Conservation (phyloP, 2,797 vertebrate genomes). For the Mormyrops attenuatus region DNA sequence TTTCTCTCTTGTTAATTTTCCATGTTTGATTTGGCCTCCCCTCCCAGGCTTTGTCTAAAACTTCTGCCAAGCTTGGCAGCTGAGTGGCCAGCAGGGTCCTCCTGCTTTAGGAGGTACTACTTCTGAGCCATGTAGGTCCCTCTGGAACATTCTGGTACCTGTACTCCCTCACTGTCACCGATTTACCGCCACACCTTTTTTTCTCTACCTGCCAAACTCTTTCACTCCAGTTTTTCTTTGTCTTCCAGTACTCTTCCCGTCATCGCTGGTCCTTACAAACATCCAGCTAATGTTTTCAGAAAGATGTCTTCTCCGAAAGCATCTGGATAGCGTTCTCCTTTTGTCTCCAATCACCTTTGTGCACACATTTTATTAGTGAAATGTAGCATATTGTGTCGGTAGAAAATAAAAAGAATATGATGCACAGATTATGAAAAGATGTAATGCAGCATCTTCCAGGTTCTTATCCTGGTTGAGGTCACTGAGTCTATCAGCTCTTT, state of each 20-base stretch:
- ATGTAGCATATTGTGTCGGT: neutral
- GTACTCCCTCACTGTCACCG: neutral
- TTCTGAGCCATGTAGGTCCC: neutral
- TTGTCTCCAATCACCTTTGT: neutral
- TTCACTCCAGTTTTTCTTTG: neutral
- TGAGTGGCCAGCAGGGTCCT: neutral
- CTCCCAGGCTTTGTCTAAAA: neutral
- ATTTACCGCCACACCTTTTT: neutral
- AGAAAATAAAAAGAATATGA: neutral
- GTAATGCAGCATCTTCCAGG: neutral
- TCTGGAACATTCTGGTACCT: neutral
- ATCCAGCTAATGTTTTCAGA: neutral
- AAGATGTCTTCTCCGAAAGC: neutral
- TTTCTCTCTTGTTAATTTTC: neutral
- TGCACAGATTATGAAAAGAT: neutral
- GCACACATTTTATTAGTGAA: slow-evolving; percentile 4
- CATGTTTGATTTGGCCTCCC: neutral
- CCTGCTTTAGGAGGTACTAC: neutral
- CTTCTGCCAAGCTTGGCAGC: neutral
- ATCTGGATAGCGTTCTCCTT: neutral
- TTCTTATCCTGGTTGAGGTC: neutral
- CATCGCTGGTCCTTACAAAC: neutral
- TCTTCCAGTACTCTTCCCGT: neutral
- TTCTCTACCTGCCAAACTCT: neutral
- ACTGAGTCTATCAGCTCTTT: neutral